Evolutionary conservation across 2,113 vertebrate species (phyloP), one percentile per base, ranked within the genome.

Genomic region (Solea solea): DNA sequence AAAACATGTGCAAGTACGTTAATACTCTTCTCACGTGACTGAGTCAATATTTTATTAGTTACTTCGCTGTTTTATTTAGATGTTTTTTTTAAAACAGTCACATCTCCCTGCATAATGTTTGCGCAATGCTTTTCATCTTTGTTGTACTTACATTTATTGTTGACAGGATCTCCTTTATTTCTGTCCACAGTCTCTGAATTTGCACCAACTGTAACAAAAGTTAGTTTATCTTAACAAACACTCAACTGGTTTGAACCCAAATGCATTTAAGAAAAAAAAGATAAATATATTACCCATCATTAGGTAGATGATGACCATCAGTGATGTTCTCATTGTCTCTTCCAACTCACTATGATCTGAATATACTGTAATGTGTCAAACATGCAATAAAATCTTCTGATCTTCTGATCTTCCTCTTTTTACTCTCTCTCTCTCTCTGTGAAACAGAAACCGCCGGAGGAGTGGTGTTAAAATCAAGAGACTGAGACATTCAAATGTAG

Each of bases 271-370:
- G 1, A 12, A 7, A 15, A 50, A 13, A 57, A 48, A 64, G 1
- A n/a, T 46, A 68, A 45, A 52, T 9, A 13, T 42, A 10, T 74
- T 72, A 88, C 86, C 82, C 78, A 80, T 50, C 51, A 82, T 25
- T 2, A 71, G n/a, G 64, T 0, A 49, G 41, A 82, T 25, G 11
- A 39, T 8, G 27, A 66, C 4, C 62, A 65, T 67, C 1, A 71
- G 15, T n/a, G 34, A 61, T 21, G 13, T 10, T 45, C 5, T 40
- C 78, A 83, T 81, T 14, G 3, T 74, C 27, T 62, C 34, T 55
- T 57, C 28, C 12, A 44, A 7, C 0, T 50, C 16, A 54, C 3
- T 56, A 15, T 8, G 21, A 11, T 48, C 41, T 15, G 28, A 57
- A 52, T 42, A 4, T 1, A 49, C 3, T 16, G 0, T 3, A 49